Percentiles rank a stretch among this genome's conserved stretches.
phyloP scores from a whole-genome alignment of 2,113 vertebrate genomes.

The Lagopus muta region DNA sequence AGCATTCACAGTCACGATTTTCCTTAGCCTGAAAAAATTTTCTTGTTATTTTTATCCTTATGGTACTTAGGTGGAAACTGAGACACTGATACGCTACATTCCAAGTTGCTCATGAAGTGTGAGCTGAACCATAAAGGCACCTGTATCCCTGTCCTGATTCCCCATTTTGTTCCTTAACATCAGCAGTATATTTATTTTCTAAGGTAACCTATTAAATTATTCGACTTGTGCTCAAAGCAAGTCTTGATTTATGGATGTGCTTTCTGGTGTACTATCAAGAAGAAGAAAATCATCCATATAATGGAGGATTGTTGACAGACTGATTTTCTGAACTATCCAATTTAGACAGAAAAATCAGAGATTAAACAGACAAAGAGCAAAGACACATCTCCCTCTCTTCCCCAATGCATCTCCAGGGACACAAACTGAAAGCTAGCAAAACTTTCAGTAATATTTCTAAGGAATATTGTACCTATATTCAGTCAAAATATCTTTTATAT shows the following conservation, averaged over 20 bases:
- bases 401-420: background rate
- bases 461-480: background rate
- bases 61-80: background rate
- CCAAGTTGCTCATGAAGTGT: background rate
- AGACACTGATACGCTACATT: background rate
- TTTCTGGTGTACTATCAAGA: background rate
- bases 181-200: background rate
- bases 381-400: background rate
- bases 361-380: background rate
- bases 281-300: conserved; percentile 1
- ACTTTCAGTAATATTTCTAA: background rate
- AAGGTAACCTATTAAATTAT: background rate
- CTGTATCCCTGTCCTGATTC: rapidly evolving
- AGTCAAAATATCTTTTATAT: background rate
- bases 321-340: background rate
- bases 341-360: conserved; percentile 3
- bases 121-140: background rate
- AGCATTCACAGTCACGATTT: background rate
- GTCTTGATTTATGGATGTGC: conserved; percentile 23
- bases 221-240: background rate
- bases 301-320: background rate
- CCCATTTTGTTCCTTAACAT: background rate
- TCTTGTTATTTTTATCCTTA: background rate
- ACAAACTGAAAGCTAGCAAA: background rate
- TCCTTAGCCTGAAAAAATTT: background rate